A percentile compares a stretch with the other conserved stretches of the same genome.
These are phyloP conservation scores for Parauchenoglanis punctatus DNA, from an alignment of 2,797 vertebrate species.

Conservation along the genomic window DNA sequence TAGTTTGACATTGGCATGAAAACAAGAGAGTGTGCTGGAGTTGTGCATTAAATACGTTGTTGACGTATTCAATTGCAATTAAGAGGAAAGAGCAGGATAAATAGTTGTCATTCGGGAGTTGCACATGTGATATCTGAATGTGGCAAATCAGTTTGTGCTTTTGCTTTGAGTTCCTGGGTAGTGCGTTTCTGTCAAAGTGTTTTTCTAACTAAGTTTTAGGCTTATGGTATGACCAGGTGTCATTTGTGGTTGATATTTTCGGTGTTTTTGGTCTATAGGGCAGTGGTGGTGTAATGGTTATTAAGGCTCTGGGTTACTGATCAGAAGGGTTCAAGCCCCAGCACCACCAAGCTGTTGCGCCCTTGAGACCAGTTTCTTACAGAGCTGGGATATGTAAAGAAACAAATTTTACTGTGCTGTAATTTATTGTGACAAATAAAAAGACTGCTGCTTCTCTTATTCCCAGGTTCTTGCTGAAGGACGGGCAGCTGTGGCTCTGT, in stretches of 20 bases:
- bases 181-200: no score
- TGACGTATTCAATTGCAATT: no score
- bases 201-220: neutral
- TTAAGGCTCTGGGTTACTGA: neutral
- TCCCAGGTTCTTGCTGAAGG: slow-evolving; percentile 94
- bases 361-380: neutral
- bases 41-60: no score
- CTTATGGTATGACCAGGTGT: neutral
- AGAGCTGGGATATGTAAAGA: neutral
- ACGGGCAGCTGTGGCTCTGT: slow-evolving; percentile 98
- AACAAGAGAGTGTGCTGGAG: no score
- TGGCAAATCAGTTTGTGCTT: no score
- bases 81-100: no score
- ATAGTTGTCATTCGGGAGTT: no score
- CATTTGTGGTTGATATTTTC: neutral
- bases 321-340: neutral
- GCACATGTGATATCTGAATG: no score
- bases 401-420: neutral
- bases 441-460: neutral
- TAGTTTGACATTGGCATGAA: no score
- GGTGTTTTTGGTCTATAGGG: no score
- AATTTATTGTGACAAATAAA: neutral
- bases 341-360: no score
- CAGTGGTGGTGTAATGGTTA: neutral
- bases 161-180: no score